Percentiles rank a stretch among this genome's conserved stretches.
Evolutionary conservation across 2,113 vertebrate species (phyloP).

Genomic region (Gambusia holbrooki): DNA sequence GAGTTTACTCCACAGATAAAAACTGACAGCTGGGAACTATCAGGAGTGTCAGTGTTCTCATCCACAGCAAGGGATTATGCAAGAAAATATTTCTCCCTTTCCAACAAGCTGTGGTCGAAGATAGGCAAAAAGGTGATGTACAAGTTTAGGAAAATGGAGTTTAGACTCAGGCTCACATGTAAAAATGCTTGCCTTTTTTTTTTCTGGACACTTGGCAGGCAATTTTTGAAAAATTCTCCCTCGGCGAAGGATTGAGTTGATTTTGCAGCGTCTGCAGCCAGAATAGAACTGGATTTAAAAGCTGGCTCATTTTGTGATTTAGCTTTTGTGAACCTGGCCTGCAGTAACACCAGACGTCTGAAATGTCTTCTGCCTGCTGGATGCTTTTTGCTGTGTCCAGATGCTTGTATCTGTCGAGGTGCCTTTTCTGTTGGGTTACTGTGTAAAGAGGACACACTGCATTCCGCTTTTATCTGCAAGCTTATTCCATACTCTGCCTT

Average conservation of each 20-base stretch:
- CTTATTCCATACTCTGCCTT: background rate
- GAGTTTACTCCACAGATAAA: slow-evolving; percentile 50
- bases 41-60: slow-evolving; percentile 8
- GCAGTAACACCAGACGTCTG: background rate
- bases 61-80: slow-evolving; percentile 3
- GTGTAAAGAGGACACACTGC: background rate
- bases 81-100: slow-evolving; percentile 13
- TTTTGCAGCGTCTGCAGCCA: no score
- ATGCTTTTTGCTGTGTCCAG: no score
- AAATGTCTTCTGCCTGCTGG: no score
- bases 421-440: no score
- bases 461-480: no score
- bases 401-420: no score
- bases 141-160: background rate
- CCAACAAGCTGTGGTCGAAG: background rate
- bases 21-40: slow-evolving; percentile 52
- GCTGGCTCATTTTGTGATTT: background rate
- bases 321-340: background rate
- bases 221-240: slow-evolving; percentile 8
- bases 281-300: background rate
- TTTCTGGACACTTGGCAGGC: slow-evolving; percentile 2
- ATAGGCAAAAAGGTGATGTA: background rate
- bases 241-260: background rate
- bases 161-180: background rate
- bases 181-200: background rate